Conservation (phyloP, 2,888 invertebrate genomes). For the Drosophila koepferae region DNA sequence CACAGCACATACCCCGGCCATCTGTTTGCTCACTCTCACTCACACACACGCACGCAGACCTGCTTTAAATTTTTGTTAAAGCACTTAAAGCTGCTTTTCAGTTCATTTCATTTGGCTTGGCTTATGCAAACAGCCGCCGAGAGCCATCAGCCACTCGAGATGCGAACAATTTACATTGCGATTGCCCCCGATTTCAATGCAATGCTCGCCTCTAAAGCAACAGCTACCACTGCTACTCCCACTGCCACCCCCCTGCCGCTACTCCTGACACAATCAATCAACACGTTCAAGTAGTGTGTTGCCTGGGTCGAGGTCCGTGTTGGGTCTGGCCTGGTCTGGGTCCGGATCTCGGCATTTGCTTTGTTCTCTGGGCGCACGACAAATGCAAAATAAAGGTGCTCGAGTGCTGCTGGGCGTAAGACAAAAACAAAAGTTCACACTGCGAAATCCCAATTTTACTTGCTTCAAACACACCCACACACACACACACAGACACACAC, state of each 20-base stretch:
- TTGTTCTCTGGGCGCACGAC: conserved; percentile 66
- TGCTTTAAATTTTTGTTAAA: conserved; percentile 67
- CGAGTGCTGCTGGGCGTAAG: conserved; percentile 45
- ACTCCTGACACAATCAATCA: conserved; percentile 68
- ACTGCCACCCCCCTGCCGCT: conserved; percentile 8
- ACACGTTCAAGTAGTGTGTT: conserved; percentile 64
- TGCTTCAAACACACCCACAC: neutral
- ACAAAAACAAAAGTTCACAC: conserved; percentile 67
- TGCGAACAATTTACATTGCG: conserved; percentile 74
- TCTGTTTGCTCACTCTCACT: conserved; percentile 35
- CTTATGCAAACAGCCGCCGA: conserved; percentile 70
- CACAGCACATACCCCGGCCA: conserved; percentile 63
- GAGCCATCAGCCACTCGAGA: conserved; percentile 53
- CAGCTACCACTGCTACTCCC: conserved; percentile 10
- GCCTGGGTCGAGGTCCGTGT: conserved; percentile 5
- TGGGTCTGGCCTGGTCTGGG: conserved; percentile 1
- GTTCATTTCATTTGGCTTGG: conserved; percentile 74
- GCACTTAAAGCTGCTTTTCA: conserved; percentile 46
- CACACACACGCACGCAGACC: conserved; percentile 35
- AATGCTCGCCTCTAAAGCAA: conserved; percentile 20
- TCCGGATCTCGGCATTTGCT: conserved; percentile 48
- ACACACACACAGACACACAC: neutral
- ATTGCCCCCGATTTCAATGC: conserved; percentile 61
- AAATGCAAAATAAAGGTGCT: conserved; percentile 78
- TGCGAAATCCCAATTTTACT: conserved; percentile 38